These are phyloP conservation scores for Psylliodes chrysocephalus DNA, from an alignment of 2,888 invertebrate species.

Conservation along the genomic window DNA sequence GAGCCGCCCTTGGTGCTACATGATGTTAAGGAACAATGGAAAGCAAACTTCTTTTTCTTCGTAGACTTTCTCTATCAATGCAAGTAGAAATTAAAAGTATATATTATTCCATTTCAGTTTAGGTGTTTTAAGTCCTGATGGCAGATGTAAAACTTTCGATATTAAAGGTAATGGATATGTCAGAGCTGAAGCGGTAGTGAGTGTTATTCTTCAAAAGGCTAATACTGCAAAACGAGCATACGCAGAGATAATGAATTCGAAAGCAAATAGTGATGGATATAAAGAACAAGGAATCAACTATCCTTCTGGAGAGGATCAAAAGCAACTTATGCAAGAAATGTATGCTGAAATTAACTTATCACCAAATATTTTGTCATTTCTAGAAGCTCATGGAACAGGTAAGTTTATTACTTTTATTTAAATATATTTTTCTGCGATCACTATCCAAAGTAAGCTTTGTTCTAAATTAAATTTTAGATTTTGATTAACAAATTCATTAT, in stretches of 20 bases:
- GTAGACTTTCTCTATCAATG: too few relatives aligned
- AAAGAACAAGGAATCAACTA: constrained; percentile 60
- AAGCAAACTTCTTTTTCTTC: too few relatives aligned
- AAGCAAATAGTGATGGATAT: constrained; percentile 59
- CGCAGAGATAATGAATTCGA: constrained; percentile 60
- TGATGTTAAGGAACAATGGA: too few relatives aligned
- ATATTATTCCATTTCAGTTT: constrained; percentile 61
- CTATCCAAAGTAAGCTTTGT: too few relatives aligned
- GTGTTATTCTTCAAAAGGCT: constrained; percentile 76
- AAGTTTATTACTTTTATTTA: constrained; percentile 16
- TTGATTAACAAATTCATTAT: neutral
- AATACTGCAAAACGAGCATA: constrained; percentile 66
- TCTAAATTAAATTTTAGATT: neutral
- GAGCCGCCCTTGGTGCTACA: too few relatives aligned
- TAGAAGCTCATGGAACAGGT: constrained; percentile 89
- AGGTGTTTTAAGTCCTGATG: constrained; percentile 84
- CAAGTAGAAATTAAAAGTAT: too few relatives aligned
- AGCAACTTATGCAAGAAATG: constrained; percentile 70
- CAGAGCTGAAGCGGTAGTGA: constrained; percentile 81
- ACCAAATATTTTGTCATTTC: constrained; percentile 76
- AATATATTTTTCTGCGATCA: neutral
- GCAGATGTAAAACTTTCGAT: constrained; percentile 92
- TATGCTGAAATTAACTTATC: constrained; percentile 76
- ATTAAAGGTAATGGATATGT: constrained; percentile 83
- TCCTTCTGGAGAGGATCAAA: constrained; percentile 66